Base-by-base conservation (phyloP, 2,113 vertebrate genomes). In the Pseudonaja textilis region DNA sequence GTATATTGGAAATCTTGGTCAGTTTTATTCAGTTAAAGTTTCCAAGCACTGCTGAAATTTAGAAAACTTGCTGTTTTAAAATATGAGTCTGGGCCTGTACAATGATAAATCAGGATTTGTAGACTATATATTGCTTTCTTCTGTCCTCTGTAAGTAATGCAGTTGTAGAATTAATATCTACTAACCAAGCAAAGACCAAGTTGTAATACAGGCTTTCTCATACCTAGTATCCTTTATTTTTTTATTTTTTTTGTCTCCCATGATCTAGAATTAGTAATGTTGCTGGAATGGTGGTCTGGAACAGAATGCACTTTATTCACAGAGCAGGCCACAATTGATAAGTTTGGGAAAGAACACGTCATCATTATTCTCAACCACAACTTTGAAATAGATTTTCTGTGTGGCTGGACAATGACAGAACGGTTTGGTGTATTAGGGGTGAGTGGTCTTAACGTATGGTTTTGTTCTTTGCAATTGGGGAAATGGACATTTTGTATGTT, bases 291-390 rank as follows among this genome's bases (percentile, higher is more conserved):
- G 99, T 99, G 99, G 99, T 99, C 99, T 0, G 98, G 98, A 96
- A 99, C 99, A 12, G 98, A 99, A 8, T 99, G 99, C 96, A 99
- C 98, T 0, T 97, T 99, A 39, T 99, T 99, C 97, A 98, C 98
- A 0, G 99, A 99, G 91, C 98, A 98, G 96, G 98, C 98, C 95
- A 99, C 99, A 0, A 96, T 99, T 96, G 97, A 98, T 88, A 98
- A 94, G 92, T 98, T 99, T 18, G 99, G 99, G 90, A 99, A 98
- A 95, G 99, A 99, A 57, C 99, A 99, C 0, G 99, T 97, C 95
- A 98, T 99, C 96, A 97, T 99, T 97, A 99, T 99, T 97, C 98
- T 99, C 94, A 99, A 99, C 95, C 99, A 99, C 97, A 99, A 99
- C 97, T 99, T 97, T 29, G 99, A 99, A 95, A 99, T 99, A 0